Percentiles rank a stretch among this genome's conserved stretches.
Evolutionary conservation across 2,888 invertebrate species (phyloP).

Genomic region (Himalopsyche anomala): DNA sequence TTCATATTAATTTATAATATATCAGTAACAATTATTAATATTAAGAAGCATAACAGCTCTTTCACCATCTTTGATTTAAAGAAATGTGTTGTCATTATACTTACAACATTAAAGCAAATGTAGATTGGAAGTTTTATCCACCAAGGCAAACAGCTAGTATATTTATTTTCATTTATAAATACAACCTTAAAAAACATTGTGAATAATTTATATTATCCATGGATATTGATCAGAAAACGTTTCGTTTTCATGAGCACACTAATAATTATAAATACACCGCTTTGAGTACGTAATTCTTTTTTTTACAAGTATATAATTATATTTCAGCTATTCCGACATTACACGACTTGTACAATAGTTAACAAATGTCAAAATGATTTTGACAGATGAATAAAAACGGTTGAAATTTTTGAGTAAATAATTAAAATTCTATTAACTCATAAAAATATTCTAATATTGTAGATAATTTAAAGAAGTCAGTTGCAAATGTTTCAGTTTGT

Average conservation of each 20-base stretch:
- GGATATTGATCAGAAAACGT: not conserved
- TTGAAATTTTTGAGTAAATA: too few relatives aligned
- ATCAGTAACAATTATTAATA: constrained; percentile 39
- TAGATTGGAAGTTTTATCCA: constrained; percentile 55
- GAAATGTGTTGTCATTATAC: not conserved
- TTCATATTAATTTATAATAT: constrained; percentile 31
- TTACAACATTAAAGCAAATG: constrained; percentile 52
- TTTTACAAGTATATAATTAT: too few relatives aligned
- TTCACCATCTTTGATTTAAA: not conserved
- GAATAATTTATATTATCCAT: not conserved
- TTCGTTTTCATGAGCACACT: not conserved
- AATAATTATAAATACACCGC: too few relatives aligned
- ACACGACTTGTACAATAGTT: too few relatives aligned
- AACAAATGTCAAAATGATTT: too few relatives aligned
- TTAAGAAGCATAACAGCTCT: constrained; percentile 13
- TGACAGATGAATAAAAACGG: too few relatives aligned
- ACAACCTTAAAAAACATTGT: not conserved
- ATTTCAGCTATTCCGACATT: too few relatives aligned
- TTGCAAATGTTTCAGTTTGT: too few relatives aligned
- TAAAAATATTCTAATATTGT: too few relatives aligned
- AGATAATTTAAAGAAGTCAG: too few relatives aligned
- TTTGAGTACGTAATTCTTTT: too few relatives aligned
- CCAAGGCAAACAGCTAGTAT: constrained; percentile 54
- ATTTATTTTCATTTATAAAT: constrained; percentile 18
- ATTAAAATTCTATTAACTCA: too few relatives aligned